Evolutionary conservation across 2,797 vertebrate species (phyloP), one percentile per base, ranked within the genome.

Genomic region (Amblyraja radiata): DNA sequence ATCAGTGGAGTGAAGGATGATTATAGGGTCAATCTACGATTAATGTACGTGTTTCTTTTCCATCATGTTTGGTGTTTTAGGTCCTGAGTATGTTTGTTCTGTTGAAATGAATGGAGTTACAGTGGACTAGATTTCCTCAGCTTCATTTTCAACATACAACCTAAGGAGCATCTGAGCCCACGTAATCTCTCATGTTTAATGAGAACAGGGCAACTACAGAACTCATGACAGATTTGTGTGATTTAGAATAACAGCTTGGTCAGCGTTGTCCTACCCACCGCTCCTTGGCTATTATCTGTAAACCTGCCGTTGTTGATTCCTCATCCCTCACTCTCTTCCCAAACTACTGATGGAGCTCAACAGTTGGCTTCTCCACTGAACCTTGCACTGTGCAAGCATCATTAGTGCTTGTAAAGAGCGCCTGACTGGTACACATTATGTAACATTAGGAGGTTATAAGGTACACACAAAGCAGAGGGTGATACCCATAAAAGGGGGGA

Each of bases 61-160:
- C 25, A 86, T n/a, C 83, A 61, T 86, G 54, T 61, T 86, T 86
- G 58, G 58, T 86, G 61, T n/a, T 28, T 86, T 86, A 28, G n/a
- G 28, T 86, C 63, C 28, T 32, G 83, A 86, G 83, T 63, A 63
- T 63, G 13, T 46, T 63, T 86, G 58, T 63, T 32, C 13, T 61
- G 83, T 83, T 61, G 83, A 86, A 32, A 63, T 86, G 28, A 63
- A 32, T 86, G 58, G 11, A 28, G 28, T 28, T n/a, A 86, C n/a
- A n/a, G 61, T 86, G 3, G 28, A 23, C 28, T 84, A 54, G 61
- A 61, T 84, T 28, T 61, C 54, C 23, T 84, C 84, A 28, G 11
- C 54, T 84, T 21, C 14, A 11, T n/a, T 86, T 86, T 86, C n/a
- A 54, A 63, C 54, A n/a, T 63, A 86, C 83, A 86, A 11, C 58